Evolutionary conservation across 1,140 invertebrate species (phyloP), one percentile per base, ranked within the genome.

Genomic region (Samia ricini): DNA sequence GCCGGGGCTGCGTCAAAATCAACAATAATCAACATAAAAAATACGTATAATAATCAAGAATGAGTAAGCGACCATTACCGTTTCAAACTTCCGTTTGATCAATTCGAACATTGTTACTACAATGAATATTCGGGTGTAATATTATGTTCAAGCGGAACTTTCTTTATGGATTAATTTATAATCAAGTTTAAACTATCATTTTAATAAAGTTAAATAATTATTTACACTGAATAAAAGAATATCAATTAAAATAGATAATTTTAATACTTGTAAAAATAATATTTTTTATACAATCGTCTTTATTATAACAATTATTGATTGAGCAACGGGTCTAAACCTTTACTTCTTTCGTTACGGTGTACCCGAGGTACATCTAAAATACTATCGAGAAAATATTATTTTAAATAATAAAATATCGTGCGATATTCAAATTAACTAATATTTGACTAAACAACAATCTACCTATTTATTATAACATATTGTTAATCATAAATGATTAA

Each of bases 1-100:
- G 87, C 87, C 63, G 85, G 79, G 72, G 76, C 85, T 77, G 81
- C 73, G 64, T 77, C 77, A 85, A 79, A 85, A 68, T 56, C 51
- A 59, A 59, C 56, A 52, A 73, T 57, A 61, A 66, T 64, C 61
- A 59, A 61, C 62, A 68, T 70, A n/a, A 18, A 12, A 42, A 42
- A 42, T 15, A 15, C 12, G 10, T 10, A 42, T 15, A 4, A 42
- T 1, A 24, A 50, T 24, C 62, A 57, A 26, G n/a, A 48, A 49
- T 21, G 4, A 33, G n/a, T n/a, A 22, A 33, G 24, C 20, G 56
- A 12, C 56, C n/a, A 22, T 23, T 51, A 36, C 51, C 26, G 68
- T 54, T 61, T 66, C 42, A 58, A 56, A 61, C 64, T 62, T 60
- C 50, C 64, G 63, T 61, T 54, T 51, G 42, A 55, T 48, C 48